These are phyloP conservation scores for Pachyrhynchus sulphureomaculatus DNA, from an alignment of 1,140 invertebrate genomes.

Conservation along the genomic window DNA sequence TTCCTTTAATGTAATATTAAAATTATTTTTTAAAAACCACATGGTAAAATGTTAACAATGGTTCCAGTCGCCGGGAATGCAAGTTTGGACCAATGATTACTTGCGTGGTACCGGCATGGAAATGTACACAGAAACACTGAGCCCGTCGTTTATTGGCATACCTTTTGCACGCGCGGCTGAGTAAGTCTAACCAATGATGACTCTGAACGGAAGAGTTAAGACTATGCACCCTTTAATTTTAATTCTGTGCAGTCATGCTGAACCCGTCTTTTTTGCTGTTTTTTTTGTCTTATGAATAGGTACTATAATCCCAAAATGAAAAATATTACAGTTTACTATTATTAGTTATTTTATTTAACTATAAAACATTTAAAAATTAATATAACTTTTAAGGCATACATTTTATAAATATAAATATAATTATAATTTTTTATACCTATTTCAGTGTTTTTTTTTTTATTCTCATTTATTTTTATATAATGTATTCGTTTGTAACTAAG, in stretches of 20 bases:
- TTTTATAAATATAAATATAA: no score
- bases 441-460: no score
- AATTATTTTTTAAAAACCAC: no score
- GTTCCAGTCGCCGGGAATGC: conserved; percentile 86
- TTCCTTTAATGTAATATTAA: no score
- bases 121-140: conserved; percentile 98
- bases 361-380: no score
- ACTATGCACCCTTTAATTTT: conserved; percentile 16
- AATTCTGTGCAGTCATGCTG: conserved; percentile 1
- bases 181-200: conserved; percentile 71
- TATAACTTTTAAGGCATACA: no score
- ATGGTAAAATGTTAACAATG: no score
- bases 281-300: neutral
- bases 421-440: no score
- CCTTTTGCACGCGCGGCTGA: conserved; percentile 96
- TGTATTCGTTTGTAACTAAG: no score
- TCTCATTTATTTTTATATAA: no score
- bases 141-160: conserved; percentile 95
- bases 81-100: conserved; percentile 98
- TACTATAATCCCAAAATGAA: neutral
- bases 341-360: neutral
- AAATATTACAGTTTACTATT: neutral
- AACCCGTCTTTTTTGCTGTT: neutral
- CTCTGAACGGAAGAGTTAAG: conserved; percentile 3
- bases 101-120: conserved; percentile 98